phyloP scores from a whole-genome alignment of 2,113 vertebrate genomes.

The Neotoma lepida region DNA sequence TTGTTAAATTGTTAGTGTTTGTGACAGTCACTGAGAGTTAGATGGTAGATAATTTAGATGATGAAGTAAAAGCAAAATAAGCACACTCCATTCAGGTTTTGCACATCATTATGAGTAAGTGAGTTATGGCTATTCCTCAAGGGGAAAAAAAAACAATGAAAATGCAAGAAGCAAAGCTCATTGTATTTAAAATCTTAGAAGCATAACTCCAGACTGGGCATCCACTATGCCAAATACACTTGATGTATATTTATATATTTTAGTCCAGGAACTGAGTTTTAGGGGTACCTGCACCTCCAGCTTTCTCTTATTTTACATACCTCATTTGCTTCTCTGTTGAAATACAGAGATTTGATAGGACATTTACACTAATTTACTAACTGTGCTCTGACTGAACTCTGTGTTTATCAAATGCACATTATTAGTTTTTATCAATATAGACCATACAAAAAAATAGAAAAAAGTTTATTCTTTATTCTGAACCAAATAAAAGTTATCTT shows the following conservation, averaged over 20 bases:
- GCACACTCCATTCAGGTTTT: not conserved
- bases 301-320: not conserved
- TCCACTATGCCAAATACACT: not conserved
- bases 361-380: not conserved
- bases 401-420: not conserved
- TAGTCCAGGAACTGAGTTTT: not conserved
- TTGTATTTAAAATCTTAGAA: not conserved
- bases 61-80: not conserved
- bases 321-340: not conserved
- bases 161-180: not conserved
- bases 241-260: not conserved
- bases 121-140: not conserved
- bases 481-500: not conserved
- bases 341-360: not conserved
- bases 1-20: not conserved
- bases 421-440: slow-evolving; percentile 29
- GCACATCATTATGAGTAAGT: not conserved
- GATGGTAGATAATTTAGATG: not conserved
- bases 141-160: not conserved
- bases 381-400: not conserved
- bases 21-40: not conserved
- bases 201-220: not conserved
- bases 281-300: not conserved
- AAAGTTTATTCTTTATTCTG: not conserved
- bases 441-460: not conserved